Evolutionary conservation across 2,797 vertebrate genomes (phyloP), one percentile per base, ranked within the genome.

Genomic region (Telmatherina bonti): DNA sequence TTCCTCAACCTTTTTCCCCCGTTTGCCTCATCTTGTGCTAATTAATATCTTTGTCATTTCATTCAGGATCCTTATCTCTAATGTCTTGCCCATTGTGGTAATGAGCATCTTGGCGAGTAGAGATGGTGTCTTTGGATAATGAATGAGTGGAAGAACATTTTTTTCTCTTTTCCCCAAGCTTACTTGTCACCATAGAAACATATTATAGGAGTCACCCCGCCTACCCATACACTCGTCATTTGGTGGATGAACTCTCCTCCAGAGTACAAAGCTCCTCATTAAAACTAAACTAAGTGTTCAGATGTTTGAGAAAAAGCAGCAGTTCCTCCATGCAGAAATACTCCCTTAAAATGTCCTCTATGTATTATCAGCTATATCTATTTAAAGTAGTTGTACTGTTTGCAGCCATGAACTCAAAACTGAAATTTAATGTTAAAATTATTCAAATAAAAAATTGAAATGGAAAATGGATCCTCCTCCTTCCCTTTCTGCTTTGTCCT

Each of bases 151-250:
- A 54, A 15, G 29, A 22, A 3, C 49, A 15, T 22, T 47, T 33
- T 38, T 65, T 54, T 45, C 62, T 38, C 20, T 16, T 38, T 83
- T 36, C 52, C 73, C 27, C 55, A 26, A 75, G 33, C 35, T 41
- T 20, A 47, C 36, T 49, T 38, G 70, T 87, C 41, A 8, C 59
- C 65, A 67, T 79, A 70, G 78, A 67, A 73, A 87, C 63, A 6
- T 26, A 27, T 70, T 54, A 55, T 13, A 55, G 66, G 27, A 64
- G 33, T 22, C 55, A 27, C 13, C 33, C 51, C 29, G 30, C 26
- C 62, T 36, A 62, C 29, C 59, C 5, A 2, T 71, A 18, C 53
- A 33, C 18, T 5, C 55, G 3, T 53, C 2, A 43, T 45, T 58
- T 0, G 3, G 36, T 47, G 49, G 61, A 29, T 18, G 33, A 72